Evolutionary conservation across 2,888 invertebrate genomes (phyloP).

Genomic region (Xanthorhoe spadicearia): DNA sequence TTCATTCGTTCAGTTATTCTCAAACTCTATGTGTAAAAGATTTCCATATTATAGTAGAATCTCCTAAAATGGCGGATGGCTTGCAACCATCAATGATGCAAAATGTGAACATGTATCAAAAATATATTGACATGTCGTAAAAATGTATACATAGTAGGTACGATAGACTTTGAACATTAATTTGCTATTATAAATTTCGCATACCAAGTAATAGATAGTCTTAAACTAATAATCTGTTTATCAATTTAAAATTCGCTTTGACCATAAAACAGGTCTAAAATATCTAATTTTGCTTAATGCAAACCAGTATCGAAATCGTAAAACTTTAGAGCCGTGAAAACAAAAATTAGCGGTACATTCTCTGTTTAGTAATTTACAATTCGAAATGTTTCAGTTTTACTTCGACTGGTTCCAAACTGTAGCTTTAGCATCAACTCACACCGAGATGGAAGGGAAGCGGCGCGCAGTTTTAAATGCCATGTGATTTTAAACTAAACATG

Average conservation of each 20-base stretch:
- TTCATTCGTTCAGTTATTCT: no score
- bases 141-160: neutral
- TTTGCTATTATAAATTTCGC: slow-evolving; percentile 22
- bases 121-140: no score
- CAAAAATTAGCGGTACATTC: slow-evolving; percentile 39
- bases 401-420: no score
- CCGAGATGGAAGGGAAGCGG: no score
- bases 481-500: no score
- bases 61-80: no score
- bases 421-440: no score
- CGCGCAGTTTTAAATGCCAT: no score
- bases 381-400: slow-evolving; percentile 9
- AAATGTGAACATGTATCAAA: no score
- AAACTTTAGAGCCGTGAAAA: slow-evolving; percentile 42
- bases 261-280: slow-evolving; percentile 34
- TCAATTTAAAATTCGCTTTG: slow-evolving; percentile 41
- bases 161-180: neutral
- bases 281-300: slow-evolving; percentile 28
- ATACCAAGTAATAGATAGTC: neutral
- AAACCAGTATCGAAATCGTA: slow-evolving; percentile 34
- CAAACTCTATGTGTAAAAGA: no score
- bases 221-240: slow-evolving; percentile 10
- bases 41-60: no score
- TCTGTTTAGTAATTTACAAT: slow-evolving; percentile 8
- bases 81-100: no score